Conservation (phyloP, 1,140 invertebrate genomes). For the Andrena cerasifolii region DNA sequence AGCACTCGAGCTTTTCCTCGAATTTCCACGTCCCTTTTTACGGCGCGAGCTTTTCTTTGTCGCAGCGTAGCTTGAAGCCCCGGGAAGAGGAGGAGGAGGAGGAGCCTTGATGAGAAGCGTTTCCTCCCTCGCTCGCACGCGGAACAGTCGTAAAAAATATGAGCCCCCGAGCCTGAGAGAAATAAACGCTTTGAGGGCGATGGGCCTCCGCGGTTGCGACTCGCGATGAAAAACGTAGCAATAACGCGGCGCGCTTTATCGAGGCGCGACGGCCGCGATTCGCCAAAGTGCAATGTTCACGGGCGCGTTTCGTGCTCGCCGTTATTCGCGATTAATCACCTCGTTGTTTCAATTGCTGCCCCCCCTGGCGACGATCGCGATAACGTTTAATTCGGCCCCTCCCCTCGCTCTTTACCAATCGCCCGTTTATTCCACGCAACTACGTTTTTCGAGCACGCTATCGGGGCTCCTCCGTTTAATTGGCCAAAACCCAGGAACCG, state of each 20-base stretch:
- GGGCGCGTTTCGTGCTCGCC: not conserved
- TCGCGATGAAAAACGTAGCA: constrained; percentile 38
- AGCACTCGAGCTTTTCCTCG: constrained; percentile 43
- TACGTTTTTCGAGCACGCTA: constrained; percentile 5
- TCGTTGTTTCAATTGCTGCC: constrained; percentile 39
- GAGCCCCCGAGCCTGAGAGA: constrained; percentile 25
- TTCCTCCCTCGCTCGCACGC: constrained; percentile 26
- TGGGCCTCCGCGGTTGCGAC: not conserved
- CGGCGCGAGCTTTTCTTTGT: constrained; percentile 48
- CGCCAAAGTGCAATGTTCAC: constrained; percentile 19
- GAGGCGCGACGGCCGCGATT: constrained; percentile 6
- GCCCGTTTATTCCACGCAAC: not conserved
- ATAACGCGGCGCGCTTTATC: constrained; percentile 19
- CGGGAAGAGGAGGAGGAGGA: not conserved
- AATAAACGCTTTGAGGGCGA: constrained; percentile 18
- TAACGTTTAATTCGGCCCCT: not conserved
- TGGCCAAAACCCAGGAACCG: not conserved
- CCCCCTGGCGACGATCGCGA: not conserved
- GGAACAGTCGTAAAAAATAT: constrained; percentile 45
- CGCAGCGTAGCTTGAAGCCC: constrained; percentile 36
- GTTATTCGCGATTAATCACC: constrained; percentile 40
- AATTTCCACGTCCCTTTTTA: constrained; percentile 46
- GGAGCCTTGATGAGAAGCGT: constrained; percentile 44
- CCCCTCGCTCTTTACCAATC: not conserved
- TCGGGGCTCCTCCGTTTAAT: constrained; percentile 3